Evolutionary conservation across 2,797 vertebrate genomes (phyloP), one percentile per base, ranked within the genome.

Genomic region (Morus bassanus): DNA sequence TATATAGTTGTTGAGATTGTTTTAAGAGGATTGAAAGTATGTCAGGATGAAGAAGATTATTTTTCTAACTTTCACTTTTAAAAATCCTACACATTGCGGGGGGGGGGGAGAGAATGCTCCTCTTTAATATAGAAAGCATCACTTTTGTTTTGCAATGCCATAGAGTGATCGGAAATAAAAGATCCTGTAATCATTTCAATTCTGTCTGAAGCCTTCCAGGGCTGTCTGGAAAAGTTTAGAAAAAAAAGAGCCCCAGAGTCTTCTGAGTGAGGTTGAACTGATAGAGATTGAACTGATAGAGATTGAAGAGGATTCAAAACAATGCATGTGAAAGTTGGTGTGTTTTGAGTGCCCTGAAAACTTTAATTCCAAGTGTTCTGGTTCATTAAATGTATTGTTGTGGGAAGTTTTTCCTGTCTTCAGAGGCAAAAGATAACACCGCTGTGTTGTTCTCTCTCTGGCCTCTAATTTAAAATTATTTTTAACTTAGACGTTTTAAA

Each of bases 291-390:
- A 98, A 98, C 72, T 85, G 78, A 61, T 85, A 86, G 53, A 63
- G 77, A 85, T 4, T 98, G 98, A 98, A 98, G 98, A 98, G 98
- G 98, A 98, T 98, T 98, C 96, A 97, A 98, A 98, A 98, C 98
- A 99, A 98, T 97, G 98, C 98, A 97, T 98, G 97, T 79, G 94
- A 97, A 97, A 98, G 98, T 98, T 97, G 98, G 98, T 97, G 96
- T 98, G 98, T 98, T 98, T 88, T 87, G 93, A 93, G 57, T 75
- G 76, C 98, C 98, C 97, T 96, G 98, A 77, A 95, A 96, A 92
- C 92, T 91, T 96, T 25, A 51, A 79, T 96, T 96, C 93, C 94
- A 91, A 96, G 79, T 75, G 95, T 92, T 97, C 92, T 45, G 84
- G 65, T 95, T 92, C 60, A 6, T 95, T 96, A 93, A 85, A 65